These are phyloP conservation scores for Mastomys natalensis DNA, from an alignment of 2,113 vertebrate genomes.

Conservation along the genomic window DNA sequence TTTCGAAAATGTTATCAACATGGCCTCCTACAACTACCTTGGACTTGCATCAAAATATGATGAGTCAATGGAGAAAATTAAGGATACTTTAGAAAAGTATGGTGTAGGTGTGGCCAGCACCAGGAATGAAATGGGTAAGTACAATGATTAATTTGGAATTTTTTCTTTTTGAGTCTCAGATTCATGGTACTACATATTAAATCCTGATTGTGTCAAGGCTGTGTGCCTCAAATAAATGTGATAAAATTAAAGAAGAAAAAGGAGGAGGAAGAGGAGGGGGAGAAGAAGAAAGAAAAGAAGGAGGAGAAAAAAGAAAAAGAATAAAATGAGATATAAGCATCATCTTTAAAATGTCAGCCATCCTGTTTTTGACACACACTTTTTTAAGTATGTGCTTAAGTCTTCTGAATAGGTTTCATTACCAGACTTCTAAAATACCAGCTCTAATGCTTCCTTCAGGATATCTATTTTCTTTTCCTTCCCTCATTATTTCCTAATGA, in stretches of 20 bases:
- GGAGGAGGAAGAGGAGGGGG: neutral
- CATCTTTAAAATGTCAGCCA: neutral
- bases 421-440: neutral
- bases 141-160: slow-evolving; percentile 27
- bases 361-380: neutral
- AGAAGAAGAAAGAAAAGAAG: neutral
- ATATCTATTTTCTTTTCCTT: neutral
- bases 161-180: neutral
- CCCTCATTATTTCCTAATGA: neutral
- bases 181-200: neutral
- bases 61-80: slow-evolving; percentile 92
- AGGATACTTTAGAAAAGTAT: slow-evolving; percentile 86
- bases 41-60: slow-evolving; percentile 92
- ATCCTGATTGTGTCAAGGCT: neutral
- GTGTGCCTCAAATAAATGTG: neutral
- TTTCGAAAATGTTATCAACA: slow-evolving; percentile 94
- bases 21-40: slow-evolving; percentile 98
- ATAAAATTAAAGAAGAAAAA: neutral
- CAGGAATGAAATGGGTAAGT: slow-evolving; percentile 94
- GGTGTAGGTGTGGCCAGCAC: slow-evolving; percentile 93
- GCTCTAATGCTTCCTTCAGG: neutral
- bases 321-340: neutral
- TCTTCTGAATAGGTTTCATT: neutral
- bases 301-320: too few relatives aligned
- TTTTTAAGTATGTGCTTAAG: neutral